Evolutionary conservation across 1,140 invertebrate genomes (phyloP).

Genomic region (Bombus terrestris): DNA sequence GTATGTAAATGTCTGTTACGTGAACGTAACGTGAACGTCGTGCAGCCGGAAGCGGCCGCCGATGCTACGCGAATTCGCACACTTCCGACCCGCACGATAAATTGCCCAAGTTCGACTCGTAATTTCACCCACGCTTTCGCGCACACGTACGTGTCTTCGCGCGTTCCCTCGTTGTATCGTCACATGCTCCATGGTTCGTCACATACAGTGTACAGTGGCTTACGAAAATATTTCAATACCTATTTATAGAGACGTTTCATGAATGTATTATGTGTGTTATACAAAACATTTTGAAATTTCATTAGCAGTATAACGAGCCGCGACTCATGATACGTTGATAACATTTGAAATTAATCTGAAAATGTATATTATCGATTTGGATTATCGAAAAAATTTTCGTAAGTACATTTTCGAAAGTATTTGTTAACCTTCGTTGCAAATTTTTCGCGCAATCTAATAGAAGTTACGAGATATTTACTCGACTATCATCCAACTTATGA

Average conservation of each 20-base stretch:
- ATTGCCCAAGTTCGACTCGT: slow-evolving; percentile 49
- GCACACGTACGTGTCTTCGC: not conserved
- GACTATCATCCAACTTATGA: too few relatives aligned
- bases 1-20: slow-evolving; percentile 41
- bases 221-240: not conserved
- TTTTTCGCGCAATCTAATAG: too few relatives aligned
- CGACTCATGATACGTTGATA: too few relatives aligned
- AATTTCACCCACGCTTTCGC: slow-evolving; percentile 21
- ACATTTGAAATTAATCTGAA: too few relatives aligned
- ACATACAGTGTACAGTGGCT: not conserved
- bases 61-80: slow-evolving; percentile 13
- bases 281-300: not conserved
- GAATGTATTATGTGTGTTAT: not conserved
- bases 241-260: not conserved
- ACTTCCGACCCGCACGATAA: slow-evolving; percentile 29
- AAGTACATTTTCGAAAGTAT: too few relatives aligned
- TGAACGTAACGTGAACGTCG: slow-evolving; percentile 16
- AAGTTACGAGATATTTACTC: too few relatives aligned
- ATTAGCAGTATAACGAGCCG: not conserved
- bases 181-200: not conserved
- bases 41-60: not conserved
- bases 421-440: too few relatives aligned
- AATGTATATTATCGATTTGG: too few relatives aligned
- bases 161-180: not conserved
- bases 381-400: too few relatives aligned